Evolutionary conservation across 2,888 invertebrate genomes (phyloP), one percentile per base, ranked within the genome.

Genomic region (Drosophila emarginata): DNA sequence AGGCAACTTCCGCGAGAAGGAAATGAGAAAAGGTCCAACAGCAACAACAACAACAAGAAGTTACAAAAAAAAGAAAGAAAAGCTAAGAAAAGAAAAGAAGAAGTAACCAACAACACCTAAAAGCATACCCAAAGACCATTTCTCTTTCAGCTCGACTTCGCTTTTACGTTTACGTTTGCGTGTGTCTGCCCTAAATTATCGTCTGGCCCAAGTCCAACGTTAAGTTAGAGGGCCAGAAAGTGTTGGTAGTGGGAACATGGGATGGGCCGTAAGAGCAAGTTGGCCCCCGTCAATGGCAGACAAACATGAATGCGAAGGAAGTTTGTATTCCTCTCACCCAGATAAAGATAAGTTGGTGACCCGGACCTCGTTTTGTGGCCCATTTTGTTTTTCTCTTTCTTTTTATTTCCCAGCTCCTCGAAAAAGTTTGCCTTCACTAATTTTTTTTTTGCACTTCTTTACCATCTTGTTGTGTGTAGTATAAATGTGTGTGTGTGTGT

Each of bases 271-370:
- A 52, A 54, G 26, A 14, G 39, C 26, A 58, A 57, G 58, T 67
- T 53, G 65, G 61, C 57, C 66, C 70, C 76, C 80, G 82, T 84
- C 87, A 85, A 85, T 85, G 80, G 73, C 80, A 79, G 85, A 67
- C 74, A 64, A 72, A 67, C 66, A 23, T 37, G 56, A 52, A 40
- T 59, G 54, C 60, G 52, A 56, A 45, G 51, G 51, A 23, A 56
- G 37, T 57, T 39, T 40, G 32, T 32, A 52, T 15, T 32, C 61
- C 54, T 53, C 45, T 40, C 54, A 66, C 70, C 64, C 67, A 76
- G 78, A 85, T 83, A 82, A 71, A 83, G 83, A 86, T 83, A 80
- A 75, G 76, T 80, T 80, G 67, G 70, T 61, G 68, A 74, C 72
- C 70, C 76, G 71, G 64, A 57, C 21, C 57, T 61, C 64, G 77